Percentiles rank a stretch among this genome's conserved stretches.
phyloP scores from a whole-genome alignment of 2,113 vertebrate genomes.

The Lamprologus sp. region DNA sequence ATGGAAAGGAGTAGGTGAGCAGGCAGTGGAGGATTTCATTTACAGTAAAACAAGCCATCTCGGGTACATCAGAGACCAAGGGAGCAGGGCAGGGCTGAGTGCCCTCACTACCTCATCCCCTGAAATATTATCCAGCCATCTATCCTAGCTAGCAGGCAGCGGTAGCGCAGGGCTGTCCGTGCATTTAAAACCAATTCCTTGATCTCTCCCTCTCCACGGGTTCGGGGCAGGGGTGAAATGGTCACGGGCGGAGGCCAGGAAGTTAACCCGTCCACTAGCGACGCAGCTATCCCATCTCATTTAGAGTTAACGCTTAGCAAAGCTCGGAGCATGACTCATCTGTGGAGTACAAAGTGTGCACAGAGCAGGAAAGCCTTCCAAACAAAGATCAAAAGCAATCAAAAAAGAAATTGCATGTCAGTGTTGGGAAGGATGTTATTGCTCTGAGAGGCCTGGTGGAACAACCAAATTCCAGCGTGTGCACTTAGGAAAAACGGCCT shows the following conservation, averaged over 20 bases:
- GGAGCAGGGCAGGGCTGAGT: slow-evolving; percentile 56
- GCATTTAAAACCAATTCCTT: slow-evolving; percentile 12
- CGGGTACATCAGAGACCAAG: slow-evolving; percentile 52
- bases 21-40: slow-evolving; percentile 63
- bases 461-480: slow-evolving; percentile 1
- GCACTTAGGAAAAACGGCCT: not conserved
- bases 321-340: slow-evolving; percentile 41
- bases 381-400: slow-evolving; percentile 42
- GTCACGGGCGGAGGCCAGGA: not conserved
- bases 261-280: not conserved
- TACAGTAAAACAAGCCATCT: slow-evolving; percentile 69
- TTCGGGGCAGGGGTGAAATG: not conserved
- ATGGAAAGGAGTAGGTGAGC: slow-evolving; percentile 37
- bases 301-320: slow-evolving; percentile 12
- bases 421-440: slow-evolving; percentile 6
- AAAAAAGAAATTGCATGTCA: slow-evolving; percentile 29
- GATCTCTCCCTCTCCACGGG: not conserved
- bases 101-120: slow-evolving; percentile 45
- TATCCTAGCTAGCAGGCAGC: slow-evolving; percentile 21
- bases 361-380: slow-evolving; percentile 15
- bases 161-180: not conserved
- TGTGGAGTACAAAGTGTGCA: slow-evolving; percentile 6
- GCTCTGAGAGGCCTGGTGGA: not conserved
- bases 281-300: not conserved
- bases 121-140: slow-evolving; percentile 60